Conservation (phyloP, 35 echinoderm and acorn worm genomes). For the Strongylocentrotus purpuratus region DNA sequence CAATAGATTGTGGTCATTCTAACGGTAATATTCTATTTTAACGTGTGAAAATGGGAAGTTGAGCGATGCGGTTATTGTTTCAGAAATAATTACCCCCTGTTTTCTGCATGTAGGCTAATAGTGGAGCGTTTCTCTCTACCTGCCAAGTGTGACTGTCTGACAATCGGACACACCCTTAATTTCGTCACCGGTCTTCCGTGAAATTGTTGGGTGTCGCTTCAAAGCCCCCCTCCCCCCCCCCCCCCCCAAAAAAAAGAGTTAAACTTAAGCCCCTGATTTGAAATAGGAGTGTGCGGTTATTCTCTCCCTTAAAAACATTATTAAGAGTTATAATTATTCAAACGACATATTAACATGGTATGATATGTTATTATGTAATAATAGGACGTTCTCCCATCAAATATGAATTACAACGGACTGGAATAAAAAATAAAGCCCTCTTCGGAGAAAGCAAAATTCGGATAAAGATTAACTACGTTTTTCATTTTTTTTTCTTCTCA, state of each 20-base stretch:
- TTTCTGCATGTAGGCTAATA: not conserved
- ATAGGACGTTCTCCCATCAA: not conserved
- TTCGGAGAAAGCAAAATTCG: too few relatives aligned
- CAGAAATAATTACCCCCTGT: not conserved
- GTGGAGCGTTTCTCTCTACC: not conserved
- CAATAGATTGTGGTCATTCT: too few relatives aligned
- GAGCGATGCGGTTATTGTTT: not conserved
- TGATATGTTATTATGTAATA: too few relatives aligned
- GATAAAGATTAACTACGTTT: not conserved
- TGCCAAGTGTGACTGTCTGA: not conserved
- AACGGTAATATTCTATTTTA: not conserved
- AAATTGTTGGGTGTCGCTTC: not conserved
- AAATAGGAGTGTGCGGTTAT: too few relatives aligned
- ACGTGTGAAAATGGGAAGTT: not conserved
- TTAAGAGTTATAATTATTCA: too few relatives aligned
- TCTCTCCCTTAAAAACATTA: too few relatives aligned
- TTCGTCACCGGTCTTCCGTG: not conserved
- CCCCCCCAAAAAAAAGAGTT: too few relatives aligned
- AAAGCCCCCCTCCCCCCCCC: not conserved
- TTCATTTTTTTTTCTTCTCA: not conserved
- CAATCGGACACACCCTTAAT: not conserved
- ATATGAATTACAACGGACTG: not conserved
- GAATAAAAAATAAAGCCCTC: not conserved
- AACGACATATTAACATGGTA: too few relatives aligned
- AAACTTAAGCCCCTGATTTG: too few relatives aligned